Evolutionary conservation across 2,797 vertebrate genomes (phyloP).

Genomic region (Australoheros facetus): DNA sequence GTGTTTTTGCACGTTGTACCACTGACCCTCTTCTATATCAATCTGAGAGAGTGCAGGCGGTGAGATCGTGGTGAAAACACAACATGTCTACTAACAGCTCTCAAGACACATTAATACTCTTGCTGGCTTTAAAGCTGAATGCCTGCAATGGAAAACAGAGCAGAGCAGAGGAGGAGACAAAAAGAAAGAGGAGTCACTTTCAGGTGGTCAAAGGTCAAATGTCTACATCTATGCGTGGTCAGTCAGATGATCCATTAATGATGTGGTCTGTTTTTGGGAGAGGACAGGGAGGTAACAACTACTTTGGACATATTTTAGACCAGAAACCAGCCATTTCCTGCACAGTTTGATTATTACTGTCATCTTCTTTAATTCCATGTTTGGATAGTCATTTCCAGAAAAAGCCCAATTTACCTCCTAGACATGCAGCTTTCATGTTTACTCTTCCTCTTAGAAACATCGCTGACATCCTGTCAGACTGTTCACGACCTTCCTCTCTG

Average conservation of each 20-base stretch:
- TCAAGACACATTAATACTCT: not conserved
- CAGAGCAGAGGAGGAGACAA: not conserved
- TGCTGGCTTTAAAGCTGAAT: not conserved
- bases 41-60: not conserved
- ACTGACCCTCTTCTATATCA: conserved; percentile 46
- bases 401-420: not conserved
- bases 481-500: not conserved
- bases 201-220: conserved; percentile 18
- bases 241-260: not conserved
- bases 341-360: not conserved
- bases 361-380: no score
- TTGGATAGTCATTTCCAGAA: not conserved
- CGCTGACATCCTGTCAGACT: not conserved
- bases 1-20: conserved; percentile 8
- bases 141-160: not conserved
- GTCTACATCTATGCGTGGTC: not conserved
- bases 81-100: not conserved
- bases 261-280: not conserved
- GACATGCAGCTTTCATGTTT: not conserved
- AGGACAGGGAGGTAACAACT: not conserved
- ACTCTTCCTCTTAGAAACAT: not conserved
- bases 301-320: not conserved
- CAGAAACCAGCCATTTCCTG: conserved; percentile 2
- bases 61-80: not conserved
- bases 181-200: not conserved